Percentiles rank a stretch among this genome's conserved stretches.
Conservation (phyloP, 2,797 vertebrate genomes). For the Gephyroberyx darwinii region DNA sequence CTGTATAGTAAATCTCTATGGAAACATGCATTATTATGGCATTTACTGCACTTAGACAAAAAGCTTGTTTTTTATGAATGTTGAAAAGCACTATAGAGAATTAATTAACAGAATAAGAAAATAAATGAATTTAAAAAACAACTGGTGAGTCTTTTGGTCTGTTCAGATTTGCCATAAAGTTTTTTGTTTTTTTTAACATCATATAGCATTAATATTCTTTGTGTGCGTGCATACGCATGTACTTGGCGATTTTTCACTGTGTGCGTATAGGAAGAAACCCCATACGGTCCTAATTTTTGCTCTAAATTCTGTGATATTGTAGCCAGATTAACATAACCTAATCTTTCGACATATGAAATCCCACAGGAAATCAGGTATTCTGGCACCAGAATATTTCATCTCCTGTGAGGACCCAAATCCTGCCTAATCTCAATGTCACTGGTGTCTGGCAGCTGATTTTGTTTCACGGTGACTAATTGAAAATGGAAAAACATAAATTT, state of each 20-base stretch:
- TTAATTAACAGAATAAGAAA: constrained; percentile 61
- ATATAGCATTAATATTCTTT: background rate
- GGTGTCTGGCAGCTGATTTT: constrained; percentile 36
- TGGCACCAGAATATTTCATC: constrained; percentile 46
- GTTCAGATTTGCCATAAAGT: background rate
- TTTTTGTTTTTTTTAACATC: background rate
- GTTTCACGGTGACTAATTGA: constrained; percentile 4
- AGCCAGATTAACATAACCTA: background rate
- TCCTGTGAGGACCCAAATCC: constrained; percentile 44
- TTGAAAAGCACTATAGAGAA: constrained; percentile 69
- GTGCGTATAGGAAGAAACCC: too few relatives aligned
- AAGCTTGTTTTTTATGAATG: constrained; percentile 73
- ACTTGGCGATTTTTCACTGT: background rate
- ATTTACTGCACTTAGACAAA: constrained; percentile 69
- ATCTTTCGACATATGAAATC: constrained; percentile 20
- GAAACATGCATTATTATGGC: constrained; percentile 66
- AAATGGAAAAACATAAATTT: constrained; percentile 9
- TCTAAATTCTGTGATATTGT: background rate
- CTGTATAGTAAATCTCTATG: constrained; percentile 73
- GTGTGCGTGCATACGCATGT: background rate
- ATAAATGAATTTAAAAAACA: constrained; percentile 68
- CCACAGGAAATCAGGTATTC: constrained; percentile 25
- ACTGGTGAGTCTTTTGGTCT: constrained; percentile 6
- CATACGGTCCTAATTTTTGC: background rate
- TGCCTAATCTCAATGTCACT: constrained; percentile 55